A percentile compares a stretch with the other conserved stretches of the same genome.
Conservation (phyloP, 1,140 invertebrate species). For the Tetramorium simillimum region DNA sequence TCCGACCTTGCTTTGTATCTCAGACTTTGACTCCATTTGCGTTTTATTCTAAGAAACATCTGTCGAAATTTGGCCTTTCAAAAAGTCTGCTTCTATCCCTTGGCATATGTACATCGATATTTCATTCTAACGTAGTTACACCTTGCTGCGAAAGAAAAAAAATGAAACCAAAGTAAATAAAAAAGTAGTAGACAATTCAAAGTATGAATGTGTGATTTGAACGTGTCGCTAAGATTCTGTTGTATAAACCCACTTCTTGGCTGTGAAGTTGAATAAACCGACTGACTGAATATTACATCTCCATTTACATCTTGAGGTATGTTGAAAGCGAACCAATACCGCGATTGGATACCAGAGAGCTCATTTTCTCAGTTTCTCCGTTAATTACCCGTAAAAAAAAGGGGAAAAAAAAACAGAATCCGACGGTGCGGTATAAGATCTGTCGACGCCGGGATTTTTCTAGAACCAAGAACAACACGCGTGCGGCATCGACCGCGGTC, state of each 20-base stretch:
- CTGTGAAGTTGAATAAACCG: too few relatives aligned
- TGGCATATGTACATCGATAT: background rate
- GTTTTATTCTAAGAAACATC: background rate
- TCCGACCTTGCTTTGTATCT: slow-evolving; percentile 22
- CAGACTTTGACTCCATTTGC: background rate
- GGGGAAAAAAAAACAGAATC: too few relatives aligned
- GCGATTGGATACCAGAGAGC: background rate
- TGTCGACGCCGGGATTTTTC: background rate
- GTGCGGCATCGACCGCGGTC: background rate
- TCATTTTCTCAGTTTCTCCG: background rate
- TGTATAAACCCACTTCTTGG: too few relatives aligned
- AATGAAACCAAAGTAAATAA: too few relatives aligned
- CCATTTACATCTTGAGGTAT: background rate
- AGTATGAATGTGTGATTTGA: too few relatives aligned
- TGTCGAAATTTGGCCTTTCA: background rate
- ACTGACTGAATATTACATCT: too few relatives aligned
- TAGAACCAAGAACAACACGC: background rate
- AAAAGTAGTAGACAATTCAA: too few relatives aligned
- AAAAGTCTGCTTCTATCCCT: background rate
- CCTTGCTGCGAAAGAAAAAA: too few relatives aligned
- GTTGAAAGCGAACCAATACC: too few relatives aligned
- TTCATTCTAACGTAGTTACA: too few relatives aligned
- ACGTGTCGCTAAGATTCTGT: too few relatives aligned
- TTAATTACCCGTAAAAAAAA: background rate
- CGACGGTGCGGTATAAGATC: too few relatives aligned